phyloP scores from a whole-genome alignment of 2,797 vertebrate genomes.

The Limnodromus scolopaceus region DNA sequence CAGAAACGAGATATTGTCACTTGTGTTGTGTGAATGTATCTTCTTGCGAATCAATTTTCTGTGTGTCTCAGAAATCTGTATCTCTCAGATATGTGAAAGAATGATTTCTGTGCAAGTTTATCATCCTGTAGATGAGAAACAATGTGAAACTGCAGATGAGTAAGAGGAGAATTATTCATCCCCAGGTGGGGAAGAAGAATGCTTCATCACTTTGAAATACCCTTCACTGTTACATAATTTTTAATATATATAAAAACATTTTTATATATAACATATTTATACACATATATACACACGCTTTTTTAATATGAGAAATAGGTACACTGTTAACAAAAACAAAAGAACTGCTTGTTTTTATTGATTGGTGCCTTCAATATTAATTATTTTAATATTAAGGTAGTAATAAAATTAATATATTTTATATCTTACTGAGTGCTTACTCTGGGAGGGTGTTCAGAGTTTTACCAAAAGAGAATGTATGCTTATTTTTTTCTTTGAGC shows the following conservation, averaged over 20 bases:
- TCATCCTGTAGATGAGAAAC: not conserved
- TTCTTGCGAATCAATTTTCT: not conserved
- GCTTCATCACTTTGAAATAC: not conserved
- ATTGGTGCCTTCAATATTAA: not conserved
- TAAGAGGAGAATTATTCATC: not conserved
- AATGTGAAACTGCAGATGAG: not conserved
- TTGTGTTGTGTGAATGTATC: not conserved
- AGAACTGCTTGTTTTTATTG: not conserved
- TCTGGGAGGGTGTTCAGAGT: not conserved
- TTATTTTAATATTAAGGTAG: not conserved
- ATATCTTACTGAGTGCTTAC: not conserved
- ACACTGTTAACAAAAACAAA: not conserved
- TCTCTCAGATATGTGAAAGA: not conserved
- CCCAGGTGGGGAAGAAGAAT: not conserved
- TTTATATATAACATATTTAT: not conserved
- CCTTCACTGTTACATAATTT: not conserved
- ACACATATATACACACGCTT: rapidly evolving
- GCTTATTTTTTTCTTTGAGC: not conserved
- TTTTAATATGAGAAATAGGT: too few species aligned
- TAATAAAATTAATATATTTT: not conserved
- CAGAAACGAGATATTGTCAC: not conserved
- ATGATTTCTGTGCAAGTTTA: not conserved
- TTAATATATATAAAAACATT: not conserved
- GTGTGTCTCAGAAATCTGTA: not conserved
- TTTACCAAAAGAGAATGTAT: not conserved